Evolutionary conservation across 2,113 vertebrate genomes (phyloP).

Genomic region (Rhinolophus ferrumequinum): DNA sequence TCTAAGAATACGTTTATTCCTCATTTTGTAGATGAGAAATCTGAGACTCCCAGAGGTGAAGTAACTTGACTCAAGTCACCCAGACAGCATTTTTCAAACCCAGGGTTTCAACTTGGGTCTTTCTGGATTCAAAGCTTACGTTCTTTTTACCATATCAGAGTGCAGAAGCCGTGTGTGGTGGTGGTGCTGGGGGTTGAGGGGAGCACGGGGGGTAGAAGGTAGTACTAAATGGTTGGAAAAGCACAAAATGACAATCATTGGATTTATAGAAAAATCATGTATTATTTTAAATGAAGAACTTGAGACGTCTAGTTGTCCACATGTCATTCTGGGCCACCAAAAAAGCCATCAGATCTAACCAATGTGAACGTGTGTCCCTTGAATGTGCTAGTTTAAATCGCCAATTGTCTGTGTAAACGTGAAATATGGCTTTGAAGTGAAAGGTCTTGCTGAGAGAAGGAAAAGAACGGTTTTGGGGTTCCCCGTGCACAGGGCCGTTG

Average conservation of each 20-base stretch:
- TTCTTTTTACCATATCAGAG: background rate
- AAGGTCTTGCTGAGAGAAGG: slow-evolving; percentile 20
- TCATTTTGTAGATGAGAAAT: slow-evolving; percentile 43
- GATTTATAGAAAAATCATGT: background rate
- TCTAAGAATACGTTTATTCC: background rate
- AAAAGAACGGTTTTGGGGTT: slow-evolving; percentile 9
- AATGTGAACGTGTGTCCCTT: background rate
- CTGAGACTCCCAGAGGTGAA: background rate
- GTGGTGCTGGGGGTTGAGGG: background rate
- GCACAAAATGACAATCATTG: background rate
- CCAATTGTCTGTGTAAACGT: background rate
- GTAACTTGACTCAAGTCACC: background rate
- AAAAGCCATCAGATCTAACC: background rate
- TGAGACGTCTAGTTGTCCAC: background rate
- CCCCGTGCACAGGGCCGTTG: background rate
- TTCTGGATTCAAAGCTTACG: background rate
- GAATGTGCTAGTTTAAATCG: background rate
- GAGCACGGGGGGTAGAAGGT: background rate
- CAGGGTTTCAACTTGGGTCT: background rate
- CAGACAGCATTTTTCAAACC: background rate
- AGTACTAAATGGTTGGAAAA: background rate
- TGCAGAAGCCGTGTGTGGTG: background rate
- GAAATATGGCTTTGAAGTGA: background rate
- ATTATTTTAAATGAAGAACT: background rate
- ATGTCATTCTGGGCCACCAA: background rate